These are phyloP conservation scores for Gallinago media DNA, from an alignment of 2,113 vertebrate species.

Conservation along the genomic window DNA sequence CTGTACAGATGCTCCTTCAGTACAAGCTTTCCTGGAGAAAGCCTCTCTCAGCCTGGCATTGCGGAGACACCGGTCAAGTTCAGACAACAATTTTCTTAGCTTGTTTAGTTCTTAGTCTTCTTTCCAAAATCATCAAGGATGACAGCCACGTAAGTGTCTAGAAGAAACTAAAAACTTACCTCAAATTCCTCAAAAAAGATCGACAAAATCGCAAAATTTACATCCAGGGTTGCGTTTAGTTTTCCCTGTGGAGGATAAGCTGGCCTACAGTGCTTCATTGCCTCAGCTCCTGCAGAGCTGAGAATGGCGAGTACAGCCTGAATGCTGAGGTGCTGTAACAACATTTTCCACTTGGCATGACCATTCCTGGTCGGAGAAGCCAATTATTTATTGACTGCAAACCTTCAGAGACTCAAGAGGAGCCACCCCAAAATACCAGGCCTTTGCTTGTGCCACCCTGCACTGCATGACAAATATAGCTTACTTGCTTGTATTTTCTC, in stretches of 20 bases:
- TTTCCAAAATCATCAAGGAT: not conserved
- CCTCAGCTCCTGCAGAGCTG: accelerated
- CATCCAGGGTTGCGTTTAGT: not conserved
- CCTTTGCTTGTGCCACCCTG: not conserved
- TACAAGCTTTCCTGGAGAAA: not conserved
- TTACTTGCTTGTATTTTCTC: not conserved
- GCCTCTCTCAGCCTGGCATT: not conserved
- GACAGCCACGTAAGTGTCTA: not conserved
- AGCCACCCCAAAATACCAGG: not conserved
- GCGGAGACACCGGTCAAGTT: accelerated
- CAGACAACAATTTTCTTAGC: not conserved
- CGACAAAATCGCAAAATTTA: not conserved
- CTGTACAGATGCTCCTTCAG: not conserved
- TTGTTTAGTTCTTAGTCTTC: not conserved
- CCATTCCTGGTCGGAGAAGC: not conserved
- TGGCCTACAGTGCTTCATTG: not conserved
- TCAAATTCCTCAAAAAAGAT: not conserved
- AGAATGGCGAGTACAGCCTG: not conserved
- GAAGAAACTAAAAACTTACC: not conserved
- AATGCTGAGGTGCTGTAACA: accelerated
- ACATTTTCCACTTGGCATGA: not conserved
- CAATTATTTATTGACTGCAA: accelerated
- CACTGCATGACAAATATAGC: not conserved
- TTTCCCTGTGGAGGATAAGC: not conserved
- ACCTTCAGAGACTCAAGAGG: not conserved